Evolutionary conservation across 2,797 vertebrate species (phyloP).

Genomic region (Luscinia megarhynchos): DNA sequence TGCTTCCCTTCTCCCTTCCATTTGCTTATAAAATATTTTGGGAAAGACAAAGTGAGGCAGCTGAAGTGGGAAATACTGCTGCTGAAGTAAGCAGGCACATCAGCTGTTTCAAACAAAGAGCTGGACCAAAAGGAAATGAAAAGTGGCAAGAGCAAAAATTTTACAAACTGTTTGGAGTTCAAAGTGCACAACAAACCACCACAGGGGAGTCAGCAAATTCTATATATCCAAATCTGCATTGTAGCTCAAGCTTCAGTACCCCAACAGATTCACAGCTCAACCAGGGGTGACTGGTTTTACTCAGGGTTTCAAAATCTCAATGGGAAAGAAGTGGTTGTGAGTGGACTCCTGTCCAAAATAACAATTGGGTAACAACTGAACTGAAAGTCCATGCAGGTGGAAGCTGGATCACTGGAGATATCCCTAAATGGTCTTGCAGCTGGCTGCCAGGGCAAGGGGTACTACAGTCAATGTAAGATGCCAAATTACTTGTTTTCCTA

Average conservation of each 20-base stretch:
- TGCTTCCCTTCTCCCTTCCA: background rate
- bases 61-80: background rate
- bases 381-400: background rate
- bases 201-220: background rate
- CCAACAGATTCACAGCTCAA: background rate
- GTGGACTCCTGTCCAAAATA: background rate
- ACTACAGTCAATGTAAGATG: background rate
- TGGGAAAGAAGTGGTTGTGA: background rate
- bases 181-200: background rate
- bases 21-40: background rate
- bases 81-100: background rate
- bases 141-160: background rate
- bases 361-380: background rate
- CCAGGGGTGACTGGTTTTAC: background rate
- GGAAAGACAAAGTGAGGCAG: background rate
- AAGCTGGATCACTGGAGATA: background rate
- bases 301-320: background rate
- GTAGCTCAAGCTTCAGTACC: background rate
- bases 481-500: background rate
- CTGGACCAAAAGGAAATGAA: background rate
- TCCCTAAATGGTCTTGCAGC: background rate
- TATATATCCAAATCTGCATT: background rate
- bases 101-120: background rate
- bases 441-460: background rate
- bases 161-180: fast-evolving